phyloP scores from a whole-genome alignment of 2,113 vertebrate genomes.

The Cariama cristata region DNA sequence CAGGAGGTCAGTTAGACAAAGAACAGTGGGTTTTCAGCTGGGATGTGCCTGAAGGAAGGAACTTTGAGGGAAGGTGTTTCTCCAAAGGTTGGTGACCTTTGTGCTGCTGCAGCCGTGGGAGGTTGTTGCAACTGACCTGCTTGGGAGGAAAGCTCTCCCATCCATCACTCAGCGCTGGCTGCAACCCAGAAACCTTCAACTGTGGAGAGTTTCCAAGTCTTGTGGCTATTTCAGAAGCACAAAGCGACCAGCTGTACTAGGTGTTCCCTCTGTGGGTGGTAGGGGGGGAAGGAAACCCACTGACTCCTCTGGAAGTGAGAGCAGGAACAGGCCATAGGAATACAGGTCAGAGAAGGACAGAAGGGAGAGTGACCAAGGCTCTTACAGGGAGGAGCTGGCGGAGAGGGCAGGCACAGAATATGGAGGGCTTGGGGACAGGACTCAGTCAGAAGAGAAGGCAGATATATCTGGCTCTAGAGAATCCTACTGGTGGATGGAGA shows the following conservation, averaged over 20 bases:
- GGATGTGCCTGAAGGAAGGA: not conserved
- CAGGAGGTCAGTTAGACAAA: not conserved
- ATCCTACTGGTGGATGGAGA: not conserved
- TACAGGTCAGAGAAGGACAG: not conserved
- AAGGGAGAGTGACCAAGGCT: not conserved
- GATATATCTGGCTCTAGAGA: not conserved
- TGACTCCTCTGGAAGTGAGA: not conserved
- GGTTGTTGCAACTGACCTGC: not conserved
- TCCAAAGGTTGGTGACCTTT: not conserved
- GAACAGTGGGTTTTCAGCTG: not conserved
- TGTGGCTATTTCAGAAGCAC: not conserved
- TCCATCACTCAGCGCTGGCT: not conserved
- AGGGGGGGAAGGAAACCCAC: not conserved
- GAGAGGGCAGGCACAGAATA: not conserved
- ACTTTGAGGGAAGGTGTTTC: not conserved
- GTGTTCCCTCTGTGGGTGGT: conserved; percentile 29
- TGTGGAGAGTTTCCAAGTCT: not conserved
- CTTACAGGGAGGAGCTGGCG: not conserved
- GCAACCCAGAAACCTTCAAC: not conserved
- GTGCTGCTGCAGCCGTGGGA: not conserved
- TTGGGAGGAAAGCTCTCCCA: not conserved
- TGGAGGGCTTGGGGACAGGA: not conserved
- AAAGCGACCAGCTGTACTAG: not conserved
- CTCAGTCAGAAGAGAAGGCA: not conserved
- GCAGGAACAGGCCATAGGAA: not conserved